A percentile compares a stretch with the other conserved stretches of the same genome.
Conservation (phyloP, 1,140 invertebrate genomes). For the Callitettix versicolor region DNA sequence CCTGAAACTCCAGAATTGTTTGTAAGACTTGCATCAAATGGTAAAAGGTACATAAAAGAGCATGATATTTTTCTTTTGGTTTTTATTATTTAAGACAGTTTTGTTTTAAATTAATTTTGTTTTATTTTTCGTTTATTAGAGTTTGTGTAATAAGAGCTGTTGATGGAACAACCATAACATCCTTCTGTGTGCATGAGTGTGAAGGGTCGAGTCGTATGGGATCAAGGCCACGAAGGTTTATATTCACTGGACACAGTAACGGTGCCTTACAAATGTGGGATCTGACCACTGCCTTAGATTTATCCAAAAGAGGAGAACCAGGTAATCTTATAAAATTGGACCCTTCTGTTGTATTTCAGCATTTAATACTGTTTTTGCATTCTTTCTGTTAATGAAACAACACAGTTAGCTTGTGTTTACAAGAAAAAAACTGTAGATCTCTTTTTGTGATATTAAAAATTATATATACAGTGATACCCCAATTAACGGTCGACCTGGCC, state of each 20-base stretch:
- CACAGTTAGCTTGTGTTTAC: too few relatives aligned
- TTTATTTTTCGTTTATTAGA: conserved; percentile 37
- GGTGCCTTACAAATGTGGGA: conserved; percentile 98
- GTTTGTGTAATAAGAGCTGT: conserved; percentile 93
- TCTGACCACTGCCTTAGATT: conserved; percentile 86
- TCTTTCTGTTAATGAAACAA: too few relatives aligned
- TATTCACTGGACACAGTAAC: conserved; percentile 91
- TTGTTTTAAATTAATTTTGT: conserved; percentile 13
- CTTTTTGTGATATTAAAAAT: too few relatives aligned
- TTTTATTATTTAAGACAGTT: background rate
- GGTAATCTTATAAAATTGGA: conserved; percentile 42
- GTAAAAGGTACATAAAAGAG: conserved; percentile 82
- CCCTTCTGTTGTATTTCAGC: too few relatives aligned
- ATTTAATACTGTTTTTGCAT: too few relatives aligned
- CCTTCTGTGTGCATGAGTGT: conserved; percentile 94
- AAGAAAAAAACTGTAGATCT: too few relatives aligned
- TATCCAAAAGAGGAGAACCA: conserved; percentile 53
- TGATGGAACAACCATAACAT: conserved; percentile 86
- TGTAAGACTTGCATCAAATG: conserved; percentile 88
- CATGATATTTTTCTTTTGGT: background rate
- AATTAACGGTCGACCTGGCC: too few relatives aligned
- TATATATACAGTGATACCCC: too few relatives aligned
- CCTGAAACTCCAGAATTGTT: conserved; percentile 92
- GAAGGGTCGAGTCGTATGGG: conserved; percentile 89
- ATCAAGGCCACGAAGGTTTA: conserved; percentile 76